These are phyloP conservation scores for Lathronympha strigana DNA, from an alignment of 2,888 invertebrate genomes.

Conservation along the genomic window DNA sequence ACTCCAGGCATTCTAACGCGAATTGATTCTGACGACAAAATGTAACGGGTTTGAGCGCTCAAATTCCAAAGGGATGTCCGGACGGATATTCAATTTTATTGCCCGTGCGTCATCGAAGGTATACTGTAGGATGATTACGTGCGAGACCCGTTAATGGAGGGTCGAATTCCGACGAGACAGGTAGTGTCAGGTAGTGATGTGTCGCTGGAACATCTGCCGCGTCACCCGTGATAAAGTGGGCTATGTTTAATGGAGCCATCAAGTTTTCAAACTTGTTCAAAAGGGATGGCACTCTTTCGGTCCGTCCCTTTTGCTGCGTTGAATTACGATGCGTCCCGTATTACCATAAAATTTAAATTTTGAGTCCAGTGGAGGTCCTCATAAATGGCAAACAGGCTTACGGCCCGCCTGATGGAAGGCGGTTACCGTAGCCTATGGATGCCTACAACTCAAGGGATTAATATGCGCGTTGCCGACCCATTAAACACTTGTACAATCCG, in stretches of 20 bases:
- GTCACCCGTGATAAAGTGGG: not conserved
- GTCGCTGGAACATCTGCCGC: not conserved
- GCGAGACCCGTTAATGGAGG: constrained; percentile 28
- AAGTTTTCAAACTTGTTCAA: not conserved
- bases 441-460: no score
- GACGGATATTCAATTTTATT: constrained; percentile 33
- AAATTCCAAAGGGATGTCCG: constrained; percentile 16
- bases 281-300: no score
- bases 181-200: not conserved
- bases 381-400: no score
- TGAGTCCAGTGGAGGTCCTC: no score
- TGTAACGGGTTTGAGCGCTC: constrained; percentile 5
- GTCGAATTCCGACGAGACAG: constrained; percentile 15
- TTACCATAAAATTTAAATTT: no score
- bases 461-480: no score
- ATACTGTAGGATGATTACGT: constrained; percentile 25
- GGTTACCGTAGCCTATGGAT: no score
- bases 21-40: constrained; percentile 5
- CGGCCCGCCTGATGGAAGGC: no score
- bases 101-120: constrained; percentile 23
- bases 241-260: no score
- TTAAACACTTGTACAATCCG: no score
- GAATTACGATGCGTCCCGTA: no score
- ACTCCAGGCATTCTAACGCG: not conserved
- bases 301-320: no score